Evolutionary conservation across 2,113 vertebrate species (phyloP).

Genomic region (Entomyzon cyanotis): DNA sequence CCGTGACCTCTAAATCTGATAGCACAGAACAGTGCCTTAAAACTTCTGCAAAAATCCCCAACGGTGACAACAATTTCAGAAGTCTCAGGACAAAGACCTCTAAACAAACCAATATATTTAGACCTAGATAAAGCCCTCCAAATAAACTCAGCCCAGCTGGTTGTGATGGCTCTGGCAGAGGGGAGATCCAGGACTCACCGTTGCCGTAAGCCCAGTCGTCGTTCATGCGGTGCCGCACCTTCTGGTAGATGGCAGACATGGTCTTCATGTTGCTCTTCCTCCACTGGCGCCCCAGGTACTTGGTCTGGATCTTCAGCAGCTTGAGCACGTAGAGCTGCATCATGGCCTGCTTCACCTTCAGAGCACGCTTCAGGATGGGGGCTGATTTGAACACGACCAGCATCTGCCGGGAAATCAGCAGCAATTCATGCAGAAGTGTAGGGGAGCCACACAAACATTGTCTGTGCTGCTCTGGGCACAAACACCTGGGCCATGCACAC

Average conservation of each 20-base stretch:
- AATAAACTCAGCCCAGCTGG: background rate
- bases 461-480: accelerated
- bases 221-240: conserved; percentile 87
- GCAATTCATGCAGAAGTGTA: accelerated
- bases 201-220: conserved; percentile 91
- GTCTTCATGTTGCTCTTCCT: conserved; percentile 91
- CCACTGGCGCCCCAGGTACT: conserved; percentile 85
- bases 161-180: accelerated
- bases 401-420: conserved; percentile 75
- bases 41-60: background rate
- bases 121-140: no score
- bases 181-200: conserved; percentile 53
- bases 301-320: conserved; percentile 87
- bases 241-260: conserved; percentile 91
- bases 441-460: accelerated
- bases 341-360: conserved; percentile 98
- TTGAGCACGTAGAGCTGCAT: conserved; percentile 95
- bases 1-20: accelerated
- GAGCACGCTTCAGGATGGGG: conserved; percentile 92
- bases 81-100: no score
- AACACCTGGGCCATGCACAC: accelerated
- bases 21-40: accelerated
- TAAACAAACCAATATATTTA: no score
- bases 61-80: accelerated
- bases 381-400: conserved; percentile 98